phyloP scores from a whole-genome alignment of 1,140 invertebrate genomes.

The Trichomalopsis sarcophagae region DNA sequence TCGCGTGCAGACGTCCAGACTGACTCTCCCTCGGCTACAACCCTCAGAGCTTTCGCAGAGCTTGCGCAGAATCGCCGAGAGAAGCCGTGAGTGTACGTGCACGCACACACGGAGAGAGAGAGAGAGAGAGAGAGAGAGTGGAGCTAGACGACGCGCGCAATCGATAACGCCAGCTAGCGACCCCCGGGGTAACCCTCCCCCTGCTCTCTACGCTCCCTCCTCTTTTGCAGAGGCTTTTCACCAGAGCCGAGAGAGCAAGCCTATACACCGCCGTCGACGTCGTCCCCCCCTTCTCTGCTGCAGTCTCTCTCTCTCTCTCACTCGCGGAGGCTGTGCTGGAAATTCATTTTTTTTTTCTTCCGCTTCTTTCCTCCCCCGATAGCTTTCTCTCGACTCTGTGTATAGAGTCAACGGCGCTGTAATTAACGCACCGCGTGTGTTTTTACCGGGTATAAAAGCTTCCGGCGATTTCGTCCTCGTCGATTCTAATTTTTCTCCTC shows the following conservation, averaged over 20 bases:
- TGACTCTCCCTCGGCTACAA: neutral
- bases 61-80: neutral
- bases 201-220: neutral
- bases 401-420: too few relatives aligned
- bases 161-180: slow-evolving; percentile 29
- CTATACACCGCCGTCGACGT: neutral
- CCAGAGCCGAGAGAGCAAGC: neutral
- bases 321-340: neutral
- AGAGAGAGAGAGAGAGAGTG: neutral
- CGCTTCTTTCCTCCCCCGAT: neutral
- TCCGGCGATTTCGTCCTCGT: neutral
- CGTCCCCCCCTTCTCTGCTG: neutral
- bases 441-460: neutral
- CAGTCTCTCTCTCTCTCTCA: neutral
- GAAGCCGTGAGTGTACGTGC: neutral
- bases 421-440: too few relatives aligned
- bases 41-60: neutral
- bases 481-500: slow-evolving; percentile 21
- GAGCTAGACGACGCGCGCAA: slow-evolving; percentile 7
- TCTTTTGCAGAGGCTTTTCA: neutral
- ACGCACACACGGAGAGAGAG: neutral
- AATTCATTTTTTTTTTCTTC: neutral
- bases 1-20: slow-evolving; percentile 9
- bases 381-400: too few relatives aligned
- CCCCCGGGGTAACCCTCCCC: slow-evolving; percentile 13